Conservation (phyloP, 2,113 vertebrate species). For the Psittacus erithacus region DNA sequence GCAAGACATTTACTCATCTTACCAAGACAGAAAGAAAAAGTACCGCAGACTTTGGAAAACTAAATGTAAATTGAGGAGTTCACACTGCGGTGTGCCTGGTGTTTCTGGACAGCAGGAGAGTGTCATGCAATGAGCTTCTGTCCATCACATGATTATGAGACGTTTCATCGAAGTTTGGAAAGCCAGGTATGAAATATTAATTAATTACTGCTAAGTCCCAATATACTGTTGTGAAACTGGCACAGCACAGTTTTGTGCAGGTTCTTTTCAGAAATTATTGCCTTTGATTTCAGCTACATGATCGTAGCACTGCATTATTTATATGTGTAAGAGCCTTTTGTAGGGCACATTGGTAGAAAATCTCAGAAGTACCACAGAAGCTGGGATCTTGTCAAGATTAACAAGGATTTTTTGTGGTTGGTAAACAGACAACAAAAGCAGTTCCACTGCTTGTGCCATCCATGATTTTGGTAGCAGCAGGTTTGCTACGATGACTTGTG, state of each 20-base stretch:
- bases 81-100: background rate
- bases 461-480: background rate
- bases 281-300: constrained; percentile 38
- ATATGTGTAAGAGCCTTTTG: constrained; percentile 36
- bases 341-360: constrained; percentile 4
- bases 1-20: background rate
- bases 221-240: background rate
- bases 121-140: background rate
- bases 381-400: background rate
- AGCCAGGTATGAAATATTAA: constrained; percentile 22
- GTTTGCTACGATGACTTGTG: background rate
- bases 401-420: background rate
- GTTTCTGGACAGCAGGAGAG: background rate
- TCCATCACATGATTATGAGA: background rate
- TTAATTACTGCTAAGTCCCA: background rate
- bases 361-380: background rate
- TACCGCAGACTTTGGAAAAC: background rate
- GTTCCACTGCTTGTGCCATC: background rate
- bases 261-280: constrained; percentile 31
- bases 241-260: background rate
- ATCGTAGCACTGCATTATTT: constrained; percentile 57
- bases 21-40: constrained; percentile 18
- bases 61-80: background rate
- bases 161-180: background rate
- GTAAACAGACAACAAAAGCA: constrained; percentile 1